Percentiles rank a stretch among this genome's conserved stretches.
phyloP scores from a whole-genome alignment of 2,797 vertebrate species.

The Triplophysa yarkandensis region DNA sequence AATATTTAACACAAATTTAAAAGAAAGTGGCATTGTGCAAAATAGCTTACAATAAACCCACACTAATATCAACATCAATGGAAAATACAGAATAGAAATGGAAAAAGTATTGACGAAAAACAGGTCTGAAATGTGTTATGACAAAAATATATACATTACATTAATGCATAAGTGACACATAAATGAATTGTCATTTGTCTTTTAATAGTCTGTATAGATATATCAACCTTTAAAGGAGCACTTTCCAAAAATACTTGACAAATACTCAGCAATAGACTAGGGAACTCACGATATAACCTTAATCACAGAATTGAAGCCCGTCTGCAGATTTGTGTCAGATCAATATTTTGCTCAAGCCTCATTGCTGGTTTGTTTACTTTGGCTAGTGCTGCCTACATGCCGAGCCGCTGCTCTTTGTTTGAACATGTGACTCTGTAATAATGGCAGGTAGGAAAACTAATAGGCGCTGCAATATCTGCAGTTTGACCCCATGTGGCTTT shows the following conservation, averaged over 20 bases:
- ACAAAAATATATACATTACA: too few species aligned
- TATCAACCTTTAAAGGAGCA: neutral
- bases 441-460: slow-evolving; percentile 81
- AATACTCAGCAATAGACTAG: slow-evolving; percentile 54
- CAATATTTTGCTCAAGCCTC: slow-evolving; percentile 82
- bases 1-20: too few species aligned
- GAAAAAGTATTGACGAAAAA: too few species aligned
- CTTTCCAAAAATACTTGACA: slow-evolving; percentile 24
- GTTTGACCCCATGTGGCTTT: slow-evolving; percentile 81
- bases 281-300: slow-evolving; percentile 46
- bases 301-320: slow-evolving; percentile 69
- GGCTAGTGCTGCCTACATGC: slow-evolving; percentile 78
- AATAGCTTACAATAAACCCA: too few species aligned
- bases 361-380: slow-evolving; percentile 81
- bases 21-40: too few species aligned
- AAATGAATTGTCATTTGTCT: too few species aligned
- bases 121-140: too few species aligned
- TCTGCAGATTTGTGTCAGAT: slow-evolving; percentile 77
- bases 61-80: too few species aligned
- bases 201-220: neutral
- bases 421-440: slow-evolving; percentile 86
- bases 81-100: too few species aligned
- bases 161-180: too few species aligned
- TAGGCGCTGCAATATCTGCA: slow-evolving; percentile 82
- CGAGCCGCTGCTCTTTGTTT: slow-evolving; percentile 75